phyloP scores from a whole-genome alignment of 2,113 vertebrate species.

The Ginglymostoma cirratum region DNA sequence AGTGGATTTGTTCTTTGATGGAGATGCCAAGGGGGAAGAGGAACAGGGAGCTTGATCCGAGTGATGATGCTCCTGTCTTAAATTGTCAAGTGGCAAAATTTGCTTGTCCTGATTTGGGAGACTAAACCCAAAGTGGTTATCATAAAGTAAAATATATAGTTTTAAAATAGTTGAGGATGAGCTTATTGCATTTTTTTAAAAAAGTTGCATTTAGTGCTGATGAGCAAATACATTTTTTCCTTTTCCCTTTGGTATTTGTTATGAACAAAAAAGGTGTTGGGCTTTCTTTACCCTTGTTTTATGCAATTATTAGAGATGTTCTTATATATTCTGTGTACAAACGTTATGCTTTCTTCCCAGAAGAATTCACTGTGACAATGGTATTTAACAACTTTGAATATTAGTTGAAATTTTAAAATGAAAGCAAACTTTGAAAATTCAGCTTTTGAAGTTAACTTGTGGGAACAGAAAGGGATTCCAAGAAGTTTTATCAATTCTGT shows the following conservation, averaged over 20 bases:
- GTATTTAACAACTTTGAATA: background rate
- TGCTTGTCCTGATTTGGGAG: background rate
- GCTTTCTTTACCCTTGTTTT: background rate
- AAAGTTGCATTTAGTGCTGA: background rate
- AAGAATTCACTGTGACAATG: background rate
- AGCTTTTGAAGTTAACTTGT: background rate
- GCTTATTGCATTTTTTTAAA: background rate
- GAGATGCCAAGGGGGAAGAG: background rate
- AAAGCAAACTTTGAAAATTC: background rate
- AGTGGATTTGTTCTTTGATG: background rate
- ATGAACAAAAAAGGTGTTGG: background rate
- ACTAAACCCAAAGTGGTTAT: background rate
- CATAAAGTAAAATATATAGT: background rate
- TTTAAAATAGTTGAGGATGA: background rate
- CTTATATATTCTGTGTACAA: background rate
- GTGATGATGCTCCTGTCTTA: background rate
- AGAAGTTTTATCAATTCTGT: background rate
- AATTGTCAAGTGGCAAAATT: background rate
- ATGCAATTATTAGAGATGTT: background rate
- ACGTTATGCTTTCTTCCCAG: background rate
- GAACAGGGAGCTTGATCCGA: background rate
- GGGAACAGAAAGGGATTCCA: background rate
- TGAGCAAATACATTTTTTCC: background rate
- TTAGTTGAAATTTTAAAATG: background rate
- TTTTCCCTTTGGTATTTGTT: background rate